These are phyloP conservation scores for Mythimna lalbum DNA, from an alignment of 2,888 invertebrate genomes.

Conservation along the genomic window DNA sequence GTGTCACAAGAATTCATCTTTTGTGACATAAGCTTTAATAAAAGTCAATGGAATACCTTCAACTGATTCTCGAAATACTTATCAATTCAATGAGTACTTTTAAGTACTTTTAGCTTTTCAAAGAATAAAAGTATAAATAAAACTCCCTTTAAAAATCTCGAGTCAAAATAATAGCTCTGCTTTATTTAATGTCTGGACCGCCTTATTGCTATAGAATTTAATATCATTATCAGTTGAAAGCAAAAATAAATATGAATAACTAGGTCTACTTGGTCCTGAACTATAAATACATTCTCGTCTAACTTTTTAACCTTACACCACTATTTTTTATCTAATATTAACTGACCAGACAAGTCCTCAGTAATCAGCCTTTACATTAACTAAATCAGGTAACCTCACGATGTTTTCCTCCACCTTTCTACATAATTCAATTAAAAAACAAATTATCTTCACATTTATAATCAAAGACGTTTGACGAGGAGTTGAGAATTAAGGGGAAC, in stretches of 20 bases:
- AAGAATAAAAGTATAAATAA: too few relatives aligned
- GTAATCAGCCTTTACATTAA: too few relatives aligned
- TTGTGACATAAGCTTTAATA: too few relatives aligned
- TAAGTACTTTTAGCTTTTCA: too few relatives aligned
- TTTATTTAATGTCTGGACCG: background rate
- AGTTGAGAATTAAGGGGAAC: slow-evolving; percentile 45
- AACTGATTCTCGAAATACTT: background rate
- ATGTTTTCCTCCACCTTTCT: background rate
- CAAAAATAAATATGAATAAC: background rate
- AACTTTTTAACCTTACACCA: background rate
- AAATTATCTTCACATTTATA: background rate
- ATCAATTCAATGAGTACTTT: too few relatives aligned
- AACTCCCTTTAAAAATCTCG: too few relatives aligned
- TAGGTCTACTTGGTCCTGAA: background rate
- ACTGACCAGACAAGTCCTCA: too few relatives aligned
- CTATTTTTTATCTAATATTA: background rate
- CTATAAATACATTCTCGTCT: background rate
- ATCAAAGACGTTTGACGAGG: slow-evolving; percentile 14
- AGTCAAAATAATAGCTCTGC: too few relatives aligned
- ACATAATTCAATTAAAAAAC: slow-evolving; percentile 4
- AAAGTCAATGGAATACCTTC: too few relatives aligned
- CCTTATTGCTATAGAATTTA: background rate
- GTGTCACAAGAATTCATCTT: too few relatives aligned
- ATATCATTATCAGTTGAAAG: background rate
- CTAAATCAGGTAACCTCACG: background rate